phyloP scores from a whole-genome alignment of 1,140 invertebrate genomes.

The Drosophila simulans region DNA sequence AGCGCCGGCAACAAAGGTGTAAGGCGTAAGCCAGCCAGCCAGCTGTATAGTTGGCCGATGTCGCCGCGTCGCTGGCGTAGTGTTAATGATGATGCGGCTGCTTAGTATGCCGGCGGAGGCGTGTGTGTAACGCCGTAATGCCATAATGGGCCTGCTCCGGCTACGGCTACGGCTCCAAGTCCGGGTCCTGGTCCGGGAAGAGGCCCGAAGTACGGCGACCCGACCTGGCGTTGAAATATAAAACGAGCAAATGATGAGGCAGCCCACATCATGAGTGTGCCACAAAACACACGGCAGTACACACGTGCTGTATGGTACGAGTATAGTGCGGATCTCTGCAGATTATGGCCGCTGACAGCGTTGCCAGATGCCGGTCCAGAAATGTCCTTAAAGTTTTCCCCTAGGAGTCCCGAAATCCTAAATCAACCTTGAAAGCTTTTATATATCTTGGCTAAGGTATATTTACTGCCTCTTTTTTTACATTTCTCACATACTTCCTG shows the following conservation, averaged over 20 bases:
- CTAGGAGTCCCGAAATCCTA: background rate
- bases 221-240: constrained; percentile 63
- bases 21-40: constrained; percentile 46
- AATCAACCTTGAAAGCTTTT: background rate
- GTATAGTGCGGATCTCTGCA: constrained; percentile 47
- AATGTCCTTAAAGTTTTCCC: constrained; percentile 12
- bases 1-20: constrained; percentile 61
- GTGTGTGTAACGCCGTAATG: constrained; percentile 54
- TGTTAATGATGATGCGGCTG: constrained; percentile 69
- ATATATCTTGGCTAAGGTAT: background rate
- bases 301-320: constrained; percentile 1
- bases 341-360: constrained; percentile 57
- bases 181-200: constrained; percentile 10
- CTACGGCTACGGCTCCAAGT: background rate
- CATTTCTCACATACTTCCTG: no score
- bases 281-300: constrained; percentile 8
- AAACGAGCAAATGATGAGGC: constrained; percentile 79
- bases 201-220: constrained; percentile 11
- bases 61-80: constrained; percentile 38
- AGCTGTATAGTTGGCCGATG: constrained; percentile 40
- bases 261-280: constrained; percentile 34
- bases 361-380: constrained; percentile 38
- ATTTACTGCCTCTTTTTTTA: background rate
- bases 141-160: constrained; percentile 43
- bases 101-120: constrained; percentile 67